phyloP scores from a whole-genome alignment of 2,113 vertebrate genomes.

The Rhea pennata region DNA sequence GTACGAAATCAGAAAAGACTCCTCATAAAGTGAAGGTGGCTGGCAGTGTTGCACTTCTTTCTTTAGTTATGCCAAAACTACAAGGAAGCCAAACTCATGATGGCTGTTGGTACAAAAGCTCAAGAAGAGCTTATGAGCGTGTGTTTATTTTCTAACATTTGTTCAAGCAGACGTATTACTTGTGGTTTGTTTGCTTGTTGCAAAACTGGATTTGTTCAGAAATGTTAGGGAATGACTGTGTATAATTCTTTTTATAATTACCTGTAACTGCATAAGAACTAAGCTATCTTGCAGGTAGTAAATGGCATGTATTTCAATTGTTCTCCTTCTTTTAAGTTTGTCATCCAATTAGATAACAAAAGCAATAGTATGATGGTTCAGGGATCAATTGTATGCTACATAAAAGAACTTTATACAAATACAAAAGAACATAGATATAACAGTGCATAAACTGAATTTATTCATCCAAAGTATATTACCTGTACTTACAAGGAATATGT shows the following conservation, averaged over 20 bases:
- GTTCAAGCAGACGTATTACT: not conserved
- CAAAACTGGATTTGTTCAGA: not conserved
- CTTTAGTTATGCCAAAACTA: not conserved
- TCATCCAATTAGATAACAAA: not conserved
- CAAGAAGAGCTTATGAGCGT: not conserved
- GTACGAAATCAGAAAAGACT: not conserved
- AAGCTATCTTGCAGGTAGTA: not conserved
- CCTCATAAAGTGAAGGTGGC: not conserved
- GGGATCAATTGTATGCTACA: not conserved
- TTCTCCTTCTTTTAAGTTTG: not conserved
- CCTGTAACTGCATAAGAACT: not conserved
- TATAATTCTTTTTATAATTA: not conserved
- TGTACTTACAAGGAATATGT: not conserved
- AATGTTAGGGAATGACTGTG: not conserved
- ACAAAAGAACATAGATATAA: not conserved
- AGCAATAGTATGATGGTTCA: not conserved
- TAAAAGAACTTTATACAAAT: not conserved
- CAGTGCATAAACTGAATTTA: not conserved
- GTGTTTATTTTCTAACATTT: conserved; percentile 14
- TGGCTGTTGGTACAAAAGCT: not conserved
- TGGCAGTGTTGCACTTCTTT: not conserved
- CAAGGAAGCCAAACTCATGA: not conserved
- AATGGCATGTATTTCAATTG: not conserved
- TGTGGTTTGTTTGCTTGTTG: not conserved
- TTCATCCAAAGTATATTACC: not conserved